A percentile compares a stretch with the other conserved stretches of the same genome.
Evolutionary conservation across 2,797 vertebrate genomes (phyloP).

Genomic region (Epinephelus malabaricus): DNA sequence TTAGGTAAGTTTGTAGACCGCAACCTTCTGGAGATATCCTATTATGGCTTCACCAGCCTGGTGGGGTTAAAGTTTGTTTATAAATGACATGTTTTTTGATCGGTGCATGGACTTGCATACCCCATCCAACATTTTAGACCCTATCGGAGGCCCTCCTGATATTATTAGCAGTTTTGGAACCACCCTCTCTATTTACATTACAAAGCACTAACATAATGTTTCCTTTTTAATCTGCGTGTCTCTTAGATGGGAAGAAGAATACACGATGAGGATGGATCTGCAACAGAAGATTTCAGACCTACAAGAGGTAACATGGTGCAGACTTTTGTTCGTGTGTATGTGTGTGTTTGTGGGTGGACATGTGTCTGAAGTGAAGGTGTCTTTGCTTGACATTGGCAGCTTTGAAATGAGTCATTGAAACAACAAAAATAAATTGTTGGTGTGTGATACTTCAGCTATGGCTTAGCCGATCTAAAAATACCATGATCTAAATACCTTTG

Average conservation of each 20-base stretch:
- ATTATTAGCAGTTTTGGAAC: no score
- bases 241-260: constrained; percentile 97
- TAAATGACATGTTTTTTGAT: no score
- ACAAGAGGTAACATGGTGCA: constrained; percentile 89
- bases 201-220: background rate
- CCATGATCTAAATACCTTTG: background rate
- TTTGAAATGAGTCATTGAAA: constrained; percentile 26
- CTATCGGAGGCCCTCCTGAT: no score
- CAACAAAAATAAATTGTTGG: background rate
- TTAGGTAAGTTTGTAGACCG: no score
- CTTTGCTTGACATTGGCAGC: constrained; percentile 5
- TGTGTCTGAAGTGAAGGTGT: background rate
- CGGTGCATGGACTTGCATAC: no score
- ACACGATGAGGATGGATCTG: constrained; percentile 93
- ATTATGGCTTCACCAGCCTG: no score
- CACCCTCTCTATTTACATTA: background rate
- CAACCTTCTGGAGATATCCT: no score
- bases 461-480: constrained; percentile 3
- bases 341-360: background rate
- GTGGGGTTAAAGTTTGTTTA: no score
- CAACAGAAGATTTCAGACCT: constrained; percentile 93
- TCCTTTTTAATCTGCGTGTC: constrained; percentile 26
- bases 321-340: constrained; percentile 3
- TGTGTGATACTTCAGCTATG: background rate
- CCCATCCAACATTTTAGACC: no score